phyloP scores from a whole-genome alignment of 2,113 vertebrate species.

The Istiophorus platypterus region DNA sequence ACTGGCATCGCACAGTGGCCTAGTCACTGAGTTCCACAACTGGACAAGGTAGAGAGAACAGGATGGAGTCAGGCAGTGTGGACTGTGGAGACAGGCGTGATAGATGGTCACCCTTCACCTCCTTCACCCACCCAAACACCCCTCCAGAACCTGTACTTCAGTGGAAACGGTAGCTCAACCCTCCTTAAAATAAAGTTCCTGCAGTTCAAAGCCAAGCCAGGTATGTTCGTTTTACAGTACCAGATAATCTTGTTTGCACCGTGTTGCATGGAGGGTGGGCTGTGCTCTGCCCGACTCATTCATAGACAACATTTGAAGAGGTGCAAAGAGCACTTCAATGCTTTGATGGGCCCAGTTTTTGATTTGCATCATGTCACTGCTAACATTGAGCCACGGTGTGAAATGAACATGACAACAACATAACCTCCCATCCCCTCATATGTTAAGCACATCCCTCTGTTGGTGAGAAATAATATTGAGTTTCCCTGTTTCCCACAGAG shows the following conservation, averaged over 20 bases:
- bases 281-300: not conserved
- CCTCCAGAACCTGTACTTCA: slow-evolving; percentile 31
- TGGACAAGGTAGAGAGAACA: slow-evolving; percentile 46
- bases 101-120: slow-evolving; percentile 21
- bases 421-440: slow-evolving; percentile 3
- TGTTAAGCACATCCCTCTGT: slow-evolving; percentile 58
- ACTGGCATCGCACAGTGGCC: slow-evolving; percentile 79
- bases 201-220: slow-evolving; percentile 13
- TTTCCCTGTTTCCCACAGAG: slow-evolving; percentile 79
- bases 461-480: slow-evolving; percentile 75
- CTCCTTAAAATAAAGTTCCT: slow-evolving; percentile 25
- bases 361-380: slow-evolving; percentile 31
- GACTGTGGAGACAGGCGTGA: slow-evolving; percentile 10
- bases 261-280: not conserved
- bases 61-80: slow-evolving; percentile 43
- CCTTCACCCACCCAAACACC: slow-evolving; percentile 5
- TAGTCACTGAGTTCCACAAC: slow-evolving; percentile 77
- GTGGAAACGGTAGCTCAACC: slow-evolving; percentile 19
- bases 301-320: slow-evolving; percentile 4
- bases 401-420: slow-evolving; percentile 22
- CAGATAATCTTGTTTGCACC: slow-evolving; percentile 33
- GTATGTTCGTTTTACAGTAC: slow-evolving; percentile 62
- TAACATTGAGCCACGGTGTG: slow-evolving; percentile 36
- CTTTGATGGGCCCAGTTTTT: not conserved
- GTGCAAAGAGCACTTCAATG: not conserved